A percentile compares a stretch with the other conserved stretches of the same genome.
phyloP scores from a whole-genome alignment of 2,797 vertebrate genomes.

The Aratinga solstitialis region DNA sequence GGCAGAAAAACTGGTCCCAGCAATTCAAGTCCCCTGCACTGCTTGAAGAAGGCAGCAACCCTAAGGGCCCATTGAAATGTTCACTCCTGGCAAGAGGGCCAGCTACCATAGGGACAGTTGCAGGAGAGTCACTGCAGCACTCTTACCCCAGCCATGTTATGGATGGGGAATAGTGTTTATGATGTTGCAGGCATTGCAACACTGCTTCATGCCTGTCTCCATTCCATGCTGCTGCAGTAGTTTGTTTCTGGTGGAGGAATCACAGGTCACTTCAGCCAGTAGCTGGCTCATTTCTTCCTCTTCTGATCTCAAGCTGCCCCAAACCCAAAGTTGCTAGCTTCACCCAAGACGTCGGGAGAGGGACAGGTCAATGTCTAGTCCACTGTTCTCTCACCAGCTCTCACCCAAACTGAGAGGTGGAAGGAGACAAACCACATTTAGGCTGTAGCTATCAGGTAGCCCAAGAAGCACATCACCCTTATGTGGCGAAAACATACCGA shows the following conservation, averaged over 20 bases:
- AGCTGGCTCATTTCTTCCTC: neutral
- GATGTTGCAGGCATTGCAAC: rapidly evolving
- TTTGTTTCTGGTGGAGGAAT: neutral
- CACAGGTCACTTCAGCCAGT: neutral
- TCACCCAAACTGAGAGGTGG: neutral
- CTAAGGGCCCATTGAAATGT: neutral
- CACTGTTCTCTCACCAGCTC: neutral
- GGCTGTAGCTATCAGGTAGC: neutral
- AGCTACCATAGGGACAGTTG: neutral
- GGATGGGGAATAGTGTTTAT: neutral
- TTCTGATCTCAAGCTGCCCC: neutral
- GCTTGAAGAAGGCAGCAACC: neutral
- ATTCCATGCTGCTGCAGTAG: rapidly evolving
- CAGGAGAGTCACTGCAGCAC: neutral
- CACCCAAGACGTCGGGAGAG: too few relatives aligned
- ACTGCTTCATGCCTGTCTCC: rapidly evolving
- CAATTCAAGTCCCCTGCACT: neutral
- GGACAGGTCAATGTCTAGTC: too few relatives aligned
- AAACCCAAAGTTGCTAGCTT: too few relatives aligned
- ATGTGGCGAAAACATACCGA: neutral
- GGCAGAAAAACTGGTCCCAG: neutral
- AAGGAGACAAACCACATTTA: neutral
- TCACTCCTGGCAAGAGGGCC: neutral
- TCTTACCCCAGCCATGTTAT: rapidly evolving
- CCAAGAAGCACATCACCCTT: neutral